Percentiles rank a stretch among this genome's conserved stretches.
Conservation (phyloP, 2,888 invertebrate species). For the Drosophila acutilabella region DNA sequence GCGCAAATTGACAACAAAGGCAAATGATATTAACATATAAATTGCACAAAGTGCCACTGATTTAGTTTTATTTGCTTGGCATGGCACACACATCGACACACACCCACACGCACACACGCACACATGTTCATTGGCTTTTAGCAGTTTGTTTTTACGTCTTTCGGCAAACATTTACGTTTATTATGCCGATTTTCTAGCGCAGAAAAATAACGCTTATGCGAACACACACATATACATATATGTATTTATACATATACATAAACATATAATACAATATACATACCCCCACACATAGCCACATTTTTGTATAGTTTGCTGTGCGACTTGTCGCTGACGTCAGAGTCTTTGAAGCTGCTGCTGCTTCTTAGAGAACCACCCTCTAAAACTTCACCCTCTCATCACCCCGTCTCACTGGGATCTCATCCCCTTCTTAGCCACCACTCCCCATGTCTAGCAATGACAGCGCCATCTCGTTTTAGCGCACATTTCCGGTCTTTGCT, state of each 20-base stretch:
- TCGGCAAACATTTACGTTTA: constrained; percentile 77
- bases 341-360: not conserved
- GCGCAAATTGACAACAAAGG: constrained; percentile 69
- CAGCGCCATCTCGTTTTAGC: constrained; percentile 76
- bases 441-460: constrained; percentile 35
- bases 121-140: constrained; percentile 31
- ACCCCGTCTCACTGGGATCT: not conserved
- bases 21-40: constrained; percentile 81
- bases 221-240: constrained; percentile 28
- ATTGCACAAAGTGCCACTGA: constrained; percentile 79
- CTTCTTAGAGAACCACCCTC: constrained; percentile 26
- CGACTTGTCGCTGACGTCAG: constrained; percentile 54
- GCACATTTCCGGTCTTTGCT: constrained; percentile 67
- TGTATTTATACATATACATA: not conserved
- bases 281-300: constrained; percentile 9
- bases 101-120: not conserved
- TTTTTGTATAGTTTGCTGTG: constrained; percentile 44
- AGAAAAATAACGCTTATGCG: constrained; percentile 81
- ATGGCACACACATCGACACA: constrained; percentile 6
- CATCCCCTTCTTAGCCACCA: not conserved
- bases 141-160: constrained; percentile 73
- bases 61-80: constrained; percentile 66
- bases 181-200: constrained; percentile 81
- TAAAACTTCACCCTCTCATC: constrained; percentile 1
- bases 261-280: no score